Base-by-base conservation (phyloP, 2,113 vertebrate genomes). In the Crocuta crocuta region DNA sequence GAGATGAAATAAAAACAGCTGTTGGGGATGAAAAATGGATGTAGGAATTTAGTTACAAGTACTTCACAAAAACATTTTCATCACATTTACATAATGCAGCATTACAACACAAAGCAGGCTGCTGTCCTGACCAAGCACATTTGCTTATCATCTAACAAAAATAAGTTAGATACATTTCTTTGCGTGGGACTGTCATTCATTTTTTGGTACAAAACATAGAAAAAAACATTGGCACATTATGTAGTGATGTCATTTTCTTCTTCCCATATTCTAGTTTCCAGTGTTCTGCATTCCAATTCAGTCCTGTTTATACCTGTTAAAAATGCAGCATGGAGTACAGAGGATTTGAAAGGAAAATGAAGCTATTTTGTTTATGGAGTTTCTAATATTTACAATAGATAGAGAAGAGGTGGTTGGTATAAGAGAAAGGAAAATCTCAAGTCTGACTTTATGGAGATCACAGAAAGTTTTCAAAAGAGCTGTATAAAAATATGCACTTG, bases 81-180 rank as follows among this genome's bases (percentile, higher is more conserved):
- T 98, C 79, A 98, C 97, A 97, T 96, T 97, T 96, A 98, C 95
- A 98, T 81, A 97, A 76, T 90, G 85, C 5, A 93, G 96, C 96
- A 97, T 97, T 98, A 98, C 98, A 97, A 96, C 98, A 98, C 97
- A 98, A 85, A 98, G 97, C 97, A 85, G 73, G 81, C 93, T 97
- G 97, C 95, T 96, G 94, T 94, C 97, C 85, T 94, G 94, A 97
- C 97, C 97, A 97, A 93, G 94, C 89, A 96, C 79, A 53, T 97
- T 98, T 97, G 98, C 48, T 98, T 98, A 97, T 83, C 98, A 97
- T 83, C 98, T 99, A 98, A 98, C 97, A 99, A 99, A 99, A 99
- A 99, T 99, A 99, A 98, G 98, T 98, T 98, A 98, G 98, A 71
- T 99, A 98, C 94, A 98, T 98, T 99, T 99, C 95, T 99, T 94